Evolutionary conservation across 1,140 invertebrate genomes (phyloP), one percentile per base, ranked within the genome.

Genomic region (Trichoplusia ni): DNA sequence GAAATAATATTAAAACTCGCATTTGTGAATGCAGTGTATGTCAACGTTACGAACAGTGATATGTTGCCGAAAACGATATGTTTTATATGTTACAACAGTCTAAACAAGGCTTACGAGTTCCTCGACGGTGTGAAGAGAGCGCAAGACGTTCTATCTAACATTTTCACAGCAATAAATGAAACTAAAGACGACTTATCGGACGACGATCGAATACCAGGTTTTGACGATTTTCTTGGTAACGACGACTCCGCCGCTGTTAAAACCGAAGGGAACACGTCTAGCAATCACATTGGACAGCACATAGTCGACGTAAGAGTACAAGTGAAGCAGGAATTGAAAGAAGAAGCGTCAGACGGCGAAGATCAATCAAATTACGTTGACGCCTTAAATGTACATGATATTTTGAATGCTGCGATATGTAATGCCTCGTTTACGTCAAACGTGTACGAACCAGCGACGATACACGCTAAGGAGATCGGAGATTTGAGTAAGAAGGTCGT

Each of bases 41-140:
- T 69, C 6, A 40, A 64, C 49, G 58, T 61, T 44, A 71, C 62
- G 31, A 69, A 61, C 19, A 56, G 70, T 11, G 71, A 77, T 38
- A 51, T 49, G 13, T 54, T 82, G 8, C 80, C 85, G 11, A 80
- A 77, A 65, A 82, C 78, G 1, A 63, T 82, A 13, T 87, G 84
- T 71, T 78, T 81, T n/a, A 53, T 77, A 0, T 87, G 84, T 58
- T 69, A 75, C 8, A 63, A 64, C 18, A 75, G 67, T 18, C 47
- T 87, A 9, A 75, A 81, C 19, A 81, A 73, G 42, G 78, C 80
- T 1, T 86, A 79, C 47, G 76, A 79, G 1, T 82, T 87, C 23
- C 61, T 87, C 1, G 29, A 64, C 3, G 56, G 66, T 8, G 73
- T 87, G 18, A 77, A 84, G 51, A 69, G 69, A 14, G 79, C 84